Conservation (phyloP, 2,888 invertebrate species). For the Andrena camellia region DNA sequence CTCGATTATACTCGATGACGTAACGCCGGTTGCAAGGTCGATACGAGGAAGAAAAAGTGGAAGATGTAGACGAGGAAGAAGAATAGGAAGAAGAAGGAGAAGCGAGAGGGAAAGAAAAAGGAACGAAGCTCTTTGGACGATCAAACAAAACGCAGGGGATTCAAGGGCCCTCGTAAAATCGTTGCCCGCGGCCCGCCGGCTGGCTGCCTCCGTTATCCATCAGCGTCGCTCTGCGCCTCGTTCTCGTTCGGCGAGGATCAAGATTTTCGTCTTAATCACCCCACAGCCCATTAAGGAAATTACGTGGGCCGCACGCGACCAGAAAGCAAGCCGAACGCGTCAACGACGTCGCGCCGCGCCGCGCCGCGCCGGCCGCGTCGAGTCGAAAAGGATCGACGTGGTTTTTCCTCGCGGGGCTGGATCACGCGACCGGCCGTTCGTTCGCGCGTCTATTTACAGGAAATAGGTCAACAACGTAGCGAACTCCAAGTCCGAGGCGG, state of each 20-base stretch:
- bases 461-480: constrained; percentile 53
- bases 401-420: not conserved
- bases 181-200: constrained; percentile 63
- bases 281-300: constrained; percentile 55
- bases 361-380: not conserved
- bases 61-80: not conserved
- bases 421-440: constrained; percentile 32
- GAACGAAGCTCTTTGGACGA: constrained; percentile 46
- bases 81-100: not conserved
- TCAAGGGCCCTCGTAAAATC: constrained; percentile 68
- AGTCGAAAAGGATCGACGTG: not conserved
- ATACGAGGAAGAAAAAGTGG: constrained; percentile 1
- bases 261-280: constrained; percentile 62
- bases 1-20: constrained; percentile 27
- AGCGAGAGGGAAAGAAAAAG: constrained; percentile 1
- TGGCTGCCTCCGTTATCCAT: constrained; percentile 66
- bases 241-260: constrained; percentile 35
- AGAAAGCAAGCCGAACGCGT: constrained; percentile 10
- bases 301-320: constrained; percentile 42
- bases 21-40: constrained; percentile 47
- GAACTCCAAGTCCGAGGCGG: constrained; percentile 1
- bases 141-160: constrained; percentile 65
- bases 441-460: constrained; percentile 58
- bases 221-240: constrained; percentile 45
- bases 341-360: not conserved